phyloP scores from a whole-genome alignment of 1,140 invertebrate species.

The Tetragonula clypearis region DNA sequence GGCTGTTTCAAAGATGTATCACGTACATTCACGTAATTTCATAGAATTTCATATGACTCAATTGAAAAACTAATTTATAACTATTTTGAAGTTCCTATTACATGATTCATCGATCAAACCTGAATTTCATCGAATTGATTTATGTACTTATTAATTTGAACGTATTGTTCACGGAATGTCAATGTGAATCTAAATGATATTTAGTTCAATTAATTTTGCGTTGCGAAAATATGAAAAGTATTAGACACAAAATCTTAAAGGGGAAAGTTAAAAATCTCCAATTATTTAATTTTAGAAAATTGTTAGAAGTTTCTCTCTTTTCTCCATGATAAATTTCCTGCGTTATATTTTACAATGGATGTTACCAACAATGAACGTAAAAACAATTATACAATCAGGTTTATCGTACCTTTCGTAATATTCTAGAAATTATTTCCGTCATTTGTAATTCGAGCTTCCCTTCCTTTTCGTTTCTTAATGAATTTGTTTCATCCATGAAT shows the following conservation, averaged over 20 bases:
- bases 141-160: neutral
- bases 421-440: constrained; percentile 28
- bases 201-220: neutral
- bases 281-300: neutral
- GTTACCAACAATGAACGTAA: constrained; percentile 6
- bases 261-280: neutral
- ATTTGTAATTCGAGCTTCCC: constrained; percentile 2
- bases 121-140: neutral
- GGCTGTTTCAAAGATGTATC: neutral
- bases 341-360: neutral
- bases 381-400: constrained; percentile 23
- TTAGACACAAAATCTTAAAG: neutral
- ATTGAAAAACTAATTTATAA: neutral
- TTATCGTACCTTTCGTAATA: constrained; percentile 25
- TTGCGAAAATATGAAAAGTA: neutral
- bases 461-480: neutral
- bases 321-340: neutral
- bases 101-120: neutral
- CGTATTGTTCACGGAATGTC: neutral
- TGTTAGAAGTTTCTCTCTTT: neutral
- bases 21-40: neutral
- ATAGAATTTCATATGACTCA: neutral
- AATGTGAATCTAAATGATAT: neutral
- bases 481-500: neutral
- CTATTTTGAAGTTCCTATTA: neutral